Conservation (phyloP, 37 sponge, comb jelly and placozoan genomes). For the Halisarca cf. caerulea region DNA sequence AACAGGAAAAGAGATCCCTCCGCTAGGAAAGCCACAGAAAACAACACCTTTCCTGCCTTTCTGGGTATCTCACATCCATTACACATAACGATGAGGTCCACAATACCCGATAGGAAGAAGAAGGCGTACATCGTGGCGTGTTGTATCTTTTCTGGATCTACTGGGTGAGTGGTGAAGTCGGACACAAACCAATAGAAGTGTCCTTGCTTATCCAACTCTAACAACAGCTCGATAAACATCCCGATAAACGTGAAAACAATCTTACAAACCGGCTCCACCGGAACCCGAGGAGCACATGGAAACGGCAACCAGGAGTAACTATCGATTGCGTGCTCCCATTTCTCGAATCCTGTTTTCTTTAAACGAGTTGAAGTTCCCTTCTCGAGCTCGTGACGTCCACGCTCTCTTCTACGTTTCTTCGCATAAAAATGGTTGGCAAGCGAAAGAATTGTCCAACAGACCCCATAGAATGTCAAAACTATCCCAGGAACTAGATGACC, state of each 20-base stretch:
- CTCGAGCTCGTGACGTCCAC: neutral
- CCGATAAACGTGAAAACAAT: neutral
- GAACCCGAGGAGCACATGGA: conserved; percentile 6
- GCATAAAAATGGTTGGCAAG: neutral
- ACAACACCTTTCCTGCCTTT: neutral
- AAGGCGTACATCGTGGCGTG: conserved; percentile 28
- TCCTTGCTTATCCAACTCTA: neutral
- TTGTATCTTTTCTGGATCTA: neutral
- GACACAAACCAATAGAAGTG: neutral
- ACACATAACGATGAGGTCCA: neutral
- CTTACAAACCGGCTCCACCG: neutral
- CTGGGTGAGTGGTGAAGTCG: neutral
- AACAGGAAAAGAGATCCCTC: conserved; percentile 4
- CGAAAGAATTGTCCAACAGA: neutral
- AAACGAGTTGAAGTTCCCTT: too few relatives aligned
- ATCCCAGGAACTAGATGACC: conserved; percentile 7
- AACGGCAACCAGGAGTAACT: neutral
- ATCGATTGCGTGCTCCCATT: neutral
- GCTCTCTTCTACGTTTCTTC: neutral
- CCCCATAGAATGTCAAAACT: neutral
- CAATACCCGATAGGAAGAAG: conserved; percentile 11
- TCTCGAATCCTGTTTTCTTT: too few relatives aligned
- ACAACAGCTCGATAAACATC: neutral
- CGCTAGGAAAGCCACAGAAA: neutral
- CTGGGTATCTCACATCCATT: neutral